Evolutionary conservation across 2,888 invertebrate species (phyloP).

Genomic region (Phasia obesa): DNA sequence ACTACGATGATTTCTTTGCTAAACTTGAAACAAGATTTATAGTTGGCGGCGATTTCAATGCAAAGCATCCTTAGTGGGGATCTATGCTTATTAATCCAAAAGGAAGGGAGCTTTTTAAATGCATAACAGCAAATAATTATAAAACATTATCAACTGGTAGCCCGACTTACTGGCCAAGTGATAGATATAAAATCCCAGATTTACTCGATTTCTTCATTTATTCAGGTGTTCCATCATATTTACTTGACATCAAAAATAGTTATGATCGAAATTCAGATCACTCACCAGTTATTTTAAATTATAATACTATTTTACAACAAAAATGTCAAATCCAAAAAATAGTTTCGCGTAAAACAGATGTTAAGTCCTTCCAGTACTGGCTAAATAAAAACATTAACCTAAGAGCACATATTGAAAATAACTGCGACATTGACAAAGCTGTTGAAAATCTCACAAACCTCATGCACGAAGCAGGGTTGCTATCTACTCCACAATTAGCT

Average conservation of each 20-base stretch:
- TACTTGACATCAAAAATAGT: neutral
- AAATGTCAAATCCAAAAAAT: neutral
- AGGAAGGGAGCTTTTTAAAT: slow-evolving; percentile 43
- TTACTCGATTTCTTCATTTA: slow-evolving; percentile 25
- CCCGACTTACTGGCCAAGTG: slow-evolving; percentile 49
- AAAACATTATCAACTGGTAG: slow-evolving; percentile 38
- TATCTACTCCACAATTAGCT: neutral
- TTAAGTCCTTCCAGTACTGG: slow-evolving; percentile 15
- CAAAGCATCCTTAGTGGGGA: slow-evolving; percentile 43
- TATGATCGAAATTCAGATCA: slow-evolving; percentile 35
- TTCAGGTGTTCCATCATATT: neutral
- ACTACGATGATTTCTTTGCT: slow-evolving; percentile 41
- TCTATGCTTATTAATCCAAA: slow-evolving; percentile 56
- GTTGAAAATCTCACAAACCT: slow-evolving; percentile 1
- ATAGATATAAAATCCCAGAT: slow-evolving; percentile 9
- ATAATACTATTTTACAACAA: neutral
- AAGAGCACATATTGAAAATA: neutral
- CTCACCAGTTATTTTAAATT: slow-evolving; percentile 12
- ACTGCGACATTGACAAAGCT: neutral
- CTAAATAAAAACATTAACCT: neutral
- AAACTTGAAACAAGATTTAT: too few relatives aligned
- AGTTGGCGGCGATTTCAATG: neutral
- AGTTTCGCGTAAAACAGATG: slow-evolving; percentile 16
- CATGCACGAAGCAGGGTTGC: slow-evolving; percentile 9
- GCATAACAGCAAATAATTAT: slow-evolving; percentile 30